Conservation (phyloP, 2,113 vertebrate species). For the Pelecanus crispus region DNA sequence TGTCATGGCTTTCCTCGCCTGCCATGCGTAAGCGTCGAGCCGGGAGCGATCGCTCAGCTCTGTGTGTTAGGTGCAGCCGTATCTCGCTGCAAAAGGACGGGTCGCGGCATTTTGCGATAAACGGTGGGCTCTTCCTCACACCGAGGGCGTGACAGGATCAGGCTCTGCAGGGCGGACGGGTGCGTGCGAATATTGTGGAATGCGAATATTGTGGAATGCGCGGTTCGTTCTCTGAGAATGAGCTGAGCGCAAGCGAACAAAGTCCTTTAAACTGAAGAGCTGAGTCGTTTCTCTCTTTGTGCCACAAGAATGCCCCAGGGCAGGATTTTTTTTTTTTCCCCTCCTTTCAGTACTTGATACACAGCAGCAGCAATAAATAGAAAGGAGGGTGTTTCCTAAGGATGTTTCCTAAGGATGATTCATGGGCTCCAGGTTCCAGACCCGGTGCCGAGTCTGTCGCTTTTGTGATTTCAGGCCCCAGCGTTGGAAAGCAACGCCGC, state of each 20-base stretch:
- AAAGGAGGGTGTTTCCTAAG: background rate
- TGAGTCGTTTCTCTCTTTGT: background rate
- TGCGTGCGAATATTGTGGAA: too few relatives aligned
- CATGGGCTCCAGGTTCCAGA: background rate
- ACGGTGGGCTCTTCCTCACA: background rate
- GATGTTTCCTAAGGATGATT: background rate
- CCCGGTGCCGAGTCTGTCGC: fast-evolving
- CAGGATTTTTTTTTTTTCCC: background rate
- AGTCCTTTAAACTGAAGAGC: background rate
- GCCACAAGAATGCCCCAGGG: background rate
- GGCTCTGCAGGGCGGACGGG: fast-evolving
- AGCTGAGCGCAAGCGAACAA: too few relatives aligned
- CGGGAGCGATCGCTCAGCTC: fast-evolving
- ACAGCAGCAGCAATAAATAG: too few relatives aligned
- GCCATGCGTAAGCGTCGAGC: background rate
- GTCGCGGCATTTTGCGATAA: fast-evolving
- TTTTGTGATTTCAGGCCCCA: background rate
- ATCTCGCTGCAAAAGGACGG: fast-evolving
- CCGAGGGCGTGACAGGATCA: fast-evolving
- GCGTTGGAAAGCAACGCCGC: background rate
- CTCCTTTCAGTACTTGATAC: too few relatives aligned
- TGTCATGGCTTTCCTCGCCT: background rate
- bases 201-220: background rate
- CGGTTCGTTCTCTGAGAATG: background rate
- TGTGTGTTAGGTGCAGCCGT: too few relatives aligned